Percentiles rank a stretch among this genome's conserved stretches.
Evolutionary conservation across 1,140 invertebrate genomes (phyloP).

Genomic region (Eumaeus atala): DNA sequence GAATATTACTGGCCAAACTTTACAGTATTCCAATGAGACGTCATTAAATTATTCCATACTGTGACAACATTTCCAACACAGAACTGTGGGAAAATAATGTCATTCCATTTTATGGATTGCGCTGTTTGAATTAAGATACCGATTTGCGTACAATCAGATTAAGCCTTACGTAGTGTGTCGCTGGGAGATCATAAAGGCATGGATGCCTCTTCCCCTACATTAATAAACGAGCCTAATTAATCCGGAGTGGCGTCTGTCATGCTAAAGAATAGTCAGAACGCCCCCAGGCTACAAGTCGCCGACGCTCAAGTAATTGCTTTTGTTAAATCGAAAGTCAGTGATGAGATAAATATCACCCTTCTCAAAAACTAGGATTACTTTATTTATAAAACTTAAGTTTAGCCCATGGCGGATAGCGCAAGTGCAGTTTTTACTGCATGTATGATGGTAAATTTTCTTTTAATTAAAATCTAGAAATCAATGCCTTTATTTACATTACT

Average conservation of each 20-base stretch:
- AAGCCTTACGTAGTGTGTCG: conserved; percentile 14
- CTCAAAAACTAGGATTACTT: conserved; percentile 12
- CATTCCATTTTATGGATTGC: conserved; percentile 12
- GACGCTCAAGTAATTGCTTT: conserved; percentile 56
- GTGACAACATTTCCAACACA: conserved; percentile 18
- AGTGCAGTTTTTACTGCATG: too few species aligned
- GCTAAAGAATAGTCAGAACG: conserved; percentile 60
- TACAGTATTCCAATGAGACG: conserved; percentile 17
- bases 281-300: conserved; percentile 41
- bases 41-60: conserved; percentile 18
- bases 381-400: neutral
- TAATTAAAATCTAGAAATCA: too few species aligned
- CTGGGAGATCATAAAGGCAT: conserved; percentile 31
- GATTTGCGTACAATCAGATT: conserved; percentile 12
- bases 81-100: conserved; percentile 13
- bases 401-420: neutral
- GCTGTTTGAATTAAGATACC: conserved; percentile 1
- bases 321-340: conserved; percentile 54
- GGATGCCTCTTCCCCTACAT: conserved; percentile 45
- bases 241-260: conserved; percentile 63
- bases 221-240: conserved; percentile 68
- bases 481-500: too few species aligned
- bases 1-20: conserved; percentile 5
- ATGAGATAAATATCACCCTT: conserved; percentile 12
- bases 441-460: too few species aligned